phyloP scores from a whole-genome alignment of 2,113 vertebrate species.

The Urocolius indicus region DNA sequence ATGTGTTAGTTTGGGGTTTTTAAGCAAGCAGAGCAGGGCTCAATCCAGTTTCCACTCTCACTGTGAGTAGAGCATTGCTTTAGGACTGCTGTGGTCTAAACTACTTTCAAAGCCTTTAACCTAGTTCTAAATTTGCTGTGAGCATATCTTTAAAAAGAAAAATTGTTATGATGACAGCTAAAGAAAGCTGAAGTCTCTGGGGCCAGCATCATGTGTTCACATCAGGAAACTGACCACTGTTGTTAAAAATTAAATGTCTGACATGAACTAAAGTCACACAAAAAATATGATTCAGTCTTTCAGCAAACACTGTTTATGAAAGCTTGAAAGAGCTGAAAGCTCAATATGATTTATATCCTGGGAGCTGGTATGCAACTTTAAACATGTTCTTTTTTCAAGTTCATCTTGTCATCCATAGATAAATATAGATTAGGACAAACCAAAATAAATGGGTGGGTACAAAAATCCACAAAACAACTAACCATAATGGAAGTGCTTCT shows the following conservation, averaged over 20 bases:
- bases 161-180: constrained; percentile 42
- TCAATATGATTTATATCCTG: constrained; percentile 69
- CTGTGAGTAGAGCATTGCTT: not conserved
- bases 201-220: not conserved
- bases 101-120: constrained; percentile 45
- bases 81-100: constrained; percentile 28
- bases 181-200: constrained; percentile 49
- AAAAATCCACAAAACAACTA: constrained; percentile 83
- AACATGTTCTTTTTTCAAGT: constrained; percentile 82
- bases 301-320: constrained; percentile 53
- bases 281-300: constrained; percentile 64
- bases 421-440: constrained; percentile 92
- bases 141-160: constrained; percentile 45
- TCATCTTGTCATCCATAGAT: constrained; percentile 86
- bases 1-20: not conserved
- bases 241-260: constrained; percentile 66
- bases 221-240: constrained; percentile 49
- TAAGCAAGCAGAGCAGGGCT: not conserved
- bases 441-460: constrained; percentile 91
- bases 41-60: constrained; percentile 4
- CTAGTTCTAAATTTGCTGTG: constrained; percentile 43
- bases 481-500: constrained; percentile 87
- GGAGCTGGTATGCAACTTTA: constrained; percentile 70
- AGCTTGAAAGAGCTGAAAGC: constrained; percentile 51
- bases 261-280: constrained; percentile 52